phyloP scores from a whole-genome alignment of 2,113 vertebrate species.

The Coptodon rendalli region DNA sequence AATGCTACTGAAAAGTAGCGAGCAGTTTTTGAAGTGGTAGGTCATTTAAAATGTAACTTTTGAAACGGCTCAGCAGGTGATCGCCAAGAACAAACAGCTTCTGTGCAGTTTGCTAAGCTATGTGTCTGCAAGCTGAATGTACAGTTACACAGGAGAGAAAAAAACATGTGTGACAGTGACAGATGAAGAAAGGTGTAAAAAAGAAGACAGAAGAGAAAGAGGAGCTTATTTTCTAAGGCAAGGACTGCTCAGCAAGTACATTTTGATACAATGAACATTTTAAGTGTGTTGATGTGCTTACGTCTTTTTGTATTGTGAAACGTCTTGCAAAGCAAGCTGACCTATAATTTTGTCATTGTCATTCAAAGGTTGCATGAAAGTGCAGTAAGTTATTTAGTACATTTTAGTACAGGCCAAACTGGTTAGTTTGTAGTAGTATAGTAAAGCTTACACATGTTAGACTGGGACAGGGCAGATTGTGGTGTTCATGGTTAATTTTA shows the following conservation, averaged over 20 bases:
- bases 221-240: neutral
- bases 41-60: neutral
- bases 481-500: neutral
- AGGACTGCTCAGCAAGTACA: neutral
- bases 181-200: neutral
- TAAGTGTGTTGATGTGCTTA: neutral
- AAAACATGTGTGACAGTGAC: neutral
- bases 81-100: neutral
- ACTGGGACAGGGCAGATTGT: neutral
- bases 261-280: neutral
- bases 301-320: neutral
- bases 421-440: neutral
- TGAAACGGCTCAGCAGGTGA: neutral
- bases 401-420: neutral
- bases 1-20: neutral
- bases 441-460: neutral
- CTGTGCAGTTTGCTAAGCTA: neutral
- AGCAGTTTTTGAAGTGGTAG: neutral
- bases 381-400: neutral
- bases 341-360: neutral
- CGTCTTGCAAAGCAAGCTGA: neutral
- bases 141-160: neutral
- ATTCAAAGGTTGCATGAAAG: neutral
- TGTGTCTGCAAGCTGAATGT: accelerated
- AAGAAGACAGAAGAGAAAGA: neutral